Evolutionary conservation across 2,113 vertebrate genomes (phyloP).

Genomic region (Verasper variegatus): DNA sequence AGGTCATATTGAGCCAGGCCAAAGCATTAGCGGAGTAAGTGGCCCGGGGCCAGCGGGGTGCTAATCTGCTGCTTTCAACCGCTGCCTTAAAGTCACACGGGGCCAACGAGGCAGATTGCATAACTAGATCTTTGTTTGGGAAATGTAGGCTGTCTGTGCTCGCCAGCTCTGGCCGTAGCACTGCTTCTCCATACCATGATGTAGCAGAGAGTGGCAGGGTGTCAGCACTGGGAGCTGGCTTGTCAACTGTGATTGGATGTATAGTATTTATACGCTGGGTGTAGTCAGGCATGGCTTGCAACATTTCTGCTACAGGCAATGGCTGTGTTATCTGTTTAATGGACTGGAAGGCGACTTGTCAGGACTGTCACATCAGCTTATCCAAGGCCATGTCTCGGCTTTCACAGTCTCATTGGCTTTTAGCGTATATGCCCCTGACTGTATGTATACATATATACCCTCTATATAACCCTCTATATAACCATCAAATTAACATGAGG

Average conservation of each 20-base stretch:
- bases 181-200: constrained; percentile 33
- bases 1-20: constrained; percentile 62
- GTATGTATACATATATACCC: background rate
- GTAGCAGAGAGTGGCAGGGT: constrained; percentile 57
- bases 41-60: constrained; percentile 66
- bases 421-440: constrained; percentile 23
- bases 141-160: constrained; percentile 52
- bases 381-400: constrained; percentile 19
- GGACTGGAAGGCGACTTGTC: constrained; percentile 68
- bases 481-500: background rate
- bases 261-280: constrained; percentile 56
- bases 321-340: constrained; percentile 64
- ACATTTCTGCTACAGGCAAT: constrained; percentile 56
- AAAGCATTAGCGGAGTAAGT: constrained; percentile 63
- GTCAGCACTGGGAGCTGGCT: constrained; percentile 49
- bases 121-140: constrained; percentile 74
- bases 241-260: constrained; percentile 62
- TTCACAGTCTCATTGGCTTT: constrained; percentile 25
- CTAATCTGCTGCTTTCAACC: constrained; percentile 74
- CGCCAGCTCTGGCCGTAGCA: constrained; percentile 21
- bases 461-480: constrained; percentile 6
- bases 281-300: constrained; percentile 47
- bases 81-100: constrained; percentile 68
- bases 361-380: constrained; percentile 63
- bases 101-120: constrained; percentile 66